phyloP scores from a whole-genome alignment of 2,113 vertebrate genomes.

The Forbesichthys papilliferus region DNA sequence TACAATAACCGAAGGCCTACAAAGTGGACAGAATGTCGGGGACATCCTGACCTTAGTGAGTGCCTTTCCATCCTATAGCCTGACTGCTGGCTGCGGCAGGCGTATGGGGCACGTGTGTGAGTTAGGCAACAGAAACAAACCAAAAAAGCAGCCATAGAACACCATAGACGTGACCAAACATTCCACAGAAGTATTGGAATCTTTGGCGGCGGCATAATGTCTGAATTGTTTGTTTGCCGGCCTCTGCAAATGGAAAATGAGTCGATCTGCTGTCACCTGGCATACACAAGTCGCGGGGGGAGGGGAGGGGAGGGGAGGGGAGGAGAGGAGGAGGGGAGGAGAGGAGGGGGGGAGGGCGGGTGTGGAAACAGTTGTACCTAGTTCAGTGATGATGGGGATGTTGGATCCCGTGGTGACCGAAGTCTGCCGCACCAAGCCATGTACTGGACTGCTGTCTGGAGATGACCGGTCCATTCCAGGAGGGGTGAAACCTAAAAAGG shows the following conservation, averaged over 20 bases:
- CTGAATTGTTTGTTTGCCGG: conserved; percentile 19
- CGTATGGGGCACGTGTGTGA: conserved; percentile 29
- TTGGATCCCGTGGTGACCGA: conserved; percentile 96
- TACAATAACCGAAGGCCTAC: conserved; percentile 36
- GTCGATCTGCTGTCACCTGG: conserved; percentile 31
- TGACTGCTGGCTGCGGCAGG: conserved; percentile 17
- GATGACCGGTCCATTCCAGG: conserved; percentile 98
- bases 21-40: conserved; percentile 37
- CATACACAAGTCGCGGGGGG: conserved; percentile 26
- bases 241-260: conserved; percentile 44
- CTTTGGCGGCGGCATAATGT: conserved; percentile 35
- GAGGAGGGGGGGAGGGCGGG: background rate
- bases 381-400: conserved; percentile 98
- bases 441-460: conserved; percentile 97
- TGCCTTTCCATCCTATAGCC: background rate
- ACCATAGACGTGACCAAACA: conserved; percentile 36
- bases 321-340: background rate
- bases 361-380: conserved; percentile 81
- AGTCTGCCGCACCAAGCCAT: conserved; percentile 91
- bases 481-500: conserved; percentile 89
- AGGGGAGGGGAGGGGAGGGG: background rate
- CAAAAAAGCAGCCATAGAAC: conserved; percentile 4
- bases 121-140: conserved; percentile 24
- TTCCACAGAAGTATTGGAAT: conserved; percentile 54
- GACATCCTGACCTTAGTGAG: conserved; percentile 34